Evolutionary conservation across 2,888 invertebrate species (phyloP), one percentile per base, ranked within the genome.

Genomic region (Rotaria magnacalcarata): DNA sequence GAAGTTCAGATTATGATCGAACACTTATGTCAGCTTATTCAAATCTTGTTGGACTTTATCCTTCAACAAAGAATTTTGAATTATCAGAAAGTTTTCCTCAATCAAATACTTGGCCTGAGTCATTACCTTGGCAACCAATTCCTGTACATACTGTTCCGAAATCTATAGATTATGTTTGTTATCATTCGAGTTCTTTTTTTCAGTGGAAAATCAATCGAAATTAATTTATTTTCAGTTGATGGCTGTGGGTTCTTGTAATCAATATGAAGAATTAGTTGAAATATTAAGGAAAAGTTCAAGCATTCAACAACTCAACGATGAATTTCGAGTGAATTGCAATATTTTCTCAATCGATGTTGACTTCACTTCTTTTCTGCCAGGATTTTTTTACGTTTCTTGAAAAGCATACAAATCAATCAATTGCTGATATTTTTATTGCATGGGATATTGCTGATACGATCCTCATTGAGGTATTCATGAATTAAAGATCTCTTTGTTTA

Each of bases 11-110:
- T 58, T 85, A 41, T 60, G 87, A 87, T 74, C 56, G 87, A 84
- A 87, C 87, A 47, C 50, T 87, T 21, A 87, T 87, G 87, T 87
- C 87, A 41, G 87, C 84, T 14, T 85, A 85, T 84, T 87, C 85
- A 19, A 52, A 85, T 14, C 54, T 87, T n/a, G 52, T 84, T 67
- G 84, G 87, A 80, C 87, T 87, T 50, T 87, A 87, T 74, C 58
- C 85, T 24, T 84, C 87, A 43, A 60, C 54, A 54, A n/a, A 80
- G n/a, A 80, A 84, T 21, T 27, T 60, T 14, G 56, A 85, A 54
- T 50, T 86, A 54, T 0, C 43, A 47, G 80, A 80, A n/a, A 24
- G 47, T 47, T 14, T 34, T 3, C 11, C 19, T 34, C 16, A 6
- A 16, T 41, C 24, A n/a, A 54, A 85, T 27, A 16, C 3, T 10